A percentile compares a stretch with the other conserved stretches of the same genome.
These are phyloP conservation scores for Recurvirostra avosetta DNA, from an alignment of 2,113 vertebrate genomes.

Conservation along the genomic window DNA sequence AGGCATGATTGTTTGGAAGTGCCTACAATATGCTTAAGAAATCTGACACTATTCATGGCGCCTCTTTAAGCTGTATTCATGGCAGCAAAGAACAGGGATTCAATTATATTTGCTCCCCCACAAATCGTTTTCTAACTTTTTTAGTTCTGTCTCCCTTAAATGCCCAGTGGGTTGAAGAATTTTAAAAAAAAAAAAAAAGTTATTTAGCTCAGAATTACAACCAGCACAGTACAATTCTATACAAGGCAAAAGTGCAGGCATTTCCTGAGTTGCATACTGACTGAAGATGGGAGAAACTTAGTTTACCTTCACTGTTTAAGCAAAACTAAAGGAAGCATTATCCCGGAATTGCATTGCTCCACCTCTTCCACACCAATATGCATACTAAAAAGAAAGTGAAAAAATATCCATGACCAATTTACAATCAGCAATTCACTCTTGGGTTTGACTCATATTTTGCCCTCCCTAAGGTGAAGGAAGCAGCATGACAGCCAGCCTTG, in stretches of 20 bases:
- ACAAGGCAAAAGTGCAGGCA: background rate
- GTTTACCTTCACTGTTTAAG: background rate
- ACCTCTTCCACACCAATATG: background rate
- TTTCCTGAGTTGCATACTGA: background rate
- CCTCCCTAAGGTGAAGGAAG: background rate
- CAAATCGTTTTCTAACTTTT: background rate
- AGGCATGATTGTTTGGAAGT: background rate
- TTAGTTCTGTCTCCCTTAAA: background rate
- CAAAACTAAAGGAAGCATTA: background rate
- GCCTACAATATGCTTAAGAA: slow-evolving; percentile 13
- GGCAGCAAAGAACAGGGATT: slow-evolving; percentile 8
- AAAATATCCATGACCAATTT: background rate
- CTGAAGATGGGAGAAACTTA: background rate
- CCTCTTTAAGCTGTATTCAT: background rate
- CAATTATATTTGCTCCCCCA: background rate
- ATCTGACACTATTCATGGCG: background rate
- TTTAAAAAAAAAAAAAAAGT: background rate
- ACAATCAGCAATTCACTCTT: background rate
- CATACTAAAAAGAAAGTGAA: background rate
- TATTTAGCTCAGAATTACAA: background rate
- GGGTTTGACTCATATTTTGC: background rate
- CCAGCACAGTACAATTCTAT: background rate
- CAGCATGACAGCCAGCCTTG: background rate
- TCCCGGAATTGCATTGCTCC: background rate
- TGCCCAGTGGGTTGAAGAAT: background rate